Evolutionary conservation across 2,797 vertebrate species (phyloP).

Genomic region (Hydrolagus colliei): DNA sequence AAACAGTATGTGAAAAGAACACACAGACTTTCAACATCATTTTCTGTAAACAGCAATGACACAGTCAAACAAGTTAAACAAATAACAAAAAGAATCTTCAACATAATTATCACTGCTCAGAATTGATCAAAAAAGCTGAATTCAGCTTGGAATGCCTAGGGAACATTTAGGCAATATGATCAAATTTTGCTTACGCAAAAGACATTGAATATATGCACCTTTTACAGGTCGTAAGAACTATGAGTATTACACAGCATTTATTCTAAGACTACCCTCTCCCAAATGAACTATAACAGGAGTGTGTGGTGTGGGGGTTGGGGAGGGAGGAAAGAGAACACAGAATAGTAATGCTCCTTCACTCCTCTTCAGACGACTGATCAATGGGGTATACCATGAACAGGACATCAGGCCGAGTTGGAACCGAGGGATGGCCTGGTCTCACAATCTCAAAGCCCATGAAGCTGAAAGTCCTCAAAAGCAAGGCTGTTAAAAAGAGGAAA

Average conservation of each 20-base stretch:
- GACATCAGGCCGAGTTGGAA: constrained; percentile 75
- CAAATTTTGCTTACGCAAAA: constrained; percentile 32
- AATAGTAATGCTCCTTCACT: constrained; percentile 48
- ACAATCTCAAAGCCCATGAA: constrained; percentile 90
- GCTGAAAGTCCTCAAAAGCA: constrained; percentile 85
- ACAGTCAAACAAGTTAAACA: constrained; percentile 26
- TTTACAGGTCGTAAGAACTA: constrained; percentile 24
- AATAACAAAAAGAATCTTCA: constrained; percentile 8
- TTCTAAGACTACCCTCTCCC: constrained; percentile 28
- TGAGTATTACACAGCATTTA: constrained; percentile 29
- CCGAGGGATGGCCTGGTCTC: constrained; percentile 76
- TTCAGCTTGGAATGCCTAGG: constrained; percentile 23
- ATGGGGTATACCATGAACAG: constrained; percentile 87
- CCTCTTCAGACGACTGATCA: constrained; percentile 77
- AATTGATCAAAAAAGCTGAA: constrained; percentile 19
- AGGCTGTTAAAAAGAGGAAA: constrained; percentile 47
- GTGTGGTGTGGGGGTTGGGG: too few species aligned
- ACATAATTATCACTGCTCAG: constrained; percentile 28
- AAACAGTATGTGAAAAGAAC: constrained; percentile 30
- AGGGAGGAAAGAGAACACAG: constrained; percentile 34
- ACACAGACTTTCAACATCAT: constrained; percentile 24
- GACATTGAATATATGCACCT: constrained; percentile 19
- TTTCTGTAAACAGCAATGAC: constrained; percentile 31
- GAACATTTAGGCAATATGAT: constrained; percentile 27
- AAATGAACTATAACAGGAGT: constrained; percentile 4